phyloP scores from a whole-genome alignment of 2,888 invertebrate species.

The Ophion costatus region DNA sequence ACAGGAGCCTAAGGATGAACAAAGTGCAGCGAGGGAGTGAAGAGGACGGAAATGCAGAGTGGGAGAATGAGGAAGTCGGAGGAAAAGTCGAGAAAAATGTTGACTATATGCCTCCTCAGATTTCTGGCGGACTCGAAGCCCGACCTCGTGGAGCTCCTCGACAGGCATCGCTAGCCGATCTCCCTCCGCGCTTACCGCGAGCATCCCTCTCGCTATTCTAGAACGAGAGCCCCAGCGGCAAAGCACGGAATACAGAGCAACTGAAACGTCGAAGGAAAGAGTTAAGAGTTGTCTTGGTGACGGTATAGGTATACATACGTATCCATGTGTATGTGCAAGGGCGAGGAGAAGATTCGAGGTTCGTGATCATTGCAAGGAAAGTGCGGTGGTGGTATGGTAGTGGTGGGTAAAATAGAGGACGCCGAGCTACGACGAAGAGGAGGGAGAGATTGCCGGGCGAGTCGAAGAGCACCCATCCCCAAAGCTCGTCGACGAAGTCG shows the following conservation, averaged over 20 bases:
- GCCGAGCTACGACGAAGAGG: constrained; percentile 49
- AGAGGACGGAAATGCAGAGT: constrained; percentile 51
- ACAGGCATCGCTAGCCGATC: constrained; percentile 37
- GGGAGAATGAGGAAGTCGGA: constrained; percentile 4
- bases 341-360: constrained; percentile 57
- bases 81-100: constrained; percentile 42
- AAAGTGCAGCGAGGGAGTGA: constrained; percentile 56
- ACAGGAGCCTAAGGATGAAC: constrained; percentile 26
- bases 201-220: constrained; percentile 50
- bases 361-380: constrained; percentile 63
- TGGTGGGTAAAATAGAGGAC: constrained; percentile 67
- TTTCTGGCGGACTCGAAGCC: constrained; percentile 74
- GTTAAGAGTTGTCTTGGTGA: constrained; percentile 79
- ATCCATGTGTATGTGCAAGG: constrained; percentile 12
- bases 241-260: constrained; percentile 69
- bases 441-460: constrained; percentile 63
- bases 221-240: constrained; percentile 35
- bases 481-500: constrained; percentile 64
- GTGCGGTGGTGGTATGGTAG: constrained; percentile 59
- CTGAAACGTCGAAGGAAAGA: constrained; percentile 78
- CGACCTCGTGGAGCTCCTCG: constrained; percentile 66
- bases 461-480: constrained; percentile 66
- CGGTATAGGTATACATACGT: constrained; percentile 59
- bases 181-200: constrained; percentile 5
- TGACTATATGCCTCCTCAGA: constrained; percentile 69